Evolutionary conservation across 2,797 vertebrate genomes (phyloP).

Genomic region (Tenualosa thibaudeaui): DNA sequence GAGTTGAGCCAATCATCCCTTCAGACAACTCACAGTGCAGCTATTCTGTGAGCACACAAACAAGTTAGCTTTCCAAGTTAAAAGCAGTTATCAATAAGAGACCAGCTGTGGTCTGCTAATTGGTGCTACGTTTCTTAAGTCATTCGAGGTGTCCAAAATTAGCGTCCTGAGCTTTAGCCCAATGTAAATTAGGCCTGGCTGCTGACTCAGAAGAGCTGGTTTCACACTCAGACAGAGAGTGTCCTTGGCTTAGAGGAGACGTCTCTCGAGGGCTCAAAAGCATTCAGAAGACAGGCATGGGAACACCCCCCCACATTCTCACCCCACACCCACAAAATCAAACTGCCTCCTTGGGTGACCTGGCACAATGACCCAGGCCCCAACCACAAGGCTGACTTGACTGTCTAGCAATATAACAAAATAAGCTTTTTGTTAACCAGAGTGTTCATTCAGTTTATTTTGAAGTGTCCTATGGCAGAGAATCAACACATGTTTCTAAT

Average conservation of each 20-base stretch:
- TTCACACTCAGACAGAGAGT: slow-evolving; percentile 28
- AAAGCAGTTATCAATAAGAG: slow-evolving; percentile 31
- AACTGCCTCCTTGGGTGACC: slow-evolving; percentile 34
- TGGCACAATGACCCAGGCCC: slow-evolving; percentile 29
- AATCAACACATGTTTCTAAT: no score
- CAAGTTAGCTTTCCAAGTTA: background rate
- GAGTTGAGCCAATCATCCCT: background rate
- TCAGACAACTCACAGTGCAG: background rate
- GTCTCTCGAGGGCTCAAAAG: background rate
- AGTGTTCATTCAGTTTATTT: no score
- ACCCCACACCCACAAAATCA: background rate
- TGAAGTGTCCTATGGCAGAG: no score
- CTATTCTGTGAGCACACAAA: background rate
- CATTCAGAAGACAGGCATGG: slow-evolving; percentile 50
- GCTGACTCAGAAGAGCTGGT: slow-evolving; percentile 67
- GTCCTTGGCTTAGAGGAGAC: background rate
- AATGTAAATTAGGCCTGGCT: slow-evolving; percentile 71
- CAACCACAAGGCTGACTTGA: background rate
- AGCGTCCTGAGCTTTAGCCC: slow-evolving; percentile 64
- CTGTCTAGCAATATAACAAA: background rate
- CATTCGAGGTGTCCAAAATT: slow-evolving; percentile 66
- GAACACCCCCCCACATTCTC: slow-evolving; percentile 35
- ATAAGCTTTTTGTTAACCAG: no score
- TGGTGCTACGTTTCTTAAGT: slow-evolving; percentile 52
- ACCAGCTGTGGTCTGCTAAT: slow-evolving; percentile 42